Conservation (phyloP, 2,113 vertebrate genomes). For the Emydocephalus ijimae region DNA sequence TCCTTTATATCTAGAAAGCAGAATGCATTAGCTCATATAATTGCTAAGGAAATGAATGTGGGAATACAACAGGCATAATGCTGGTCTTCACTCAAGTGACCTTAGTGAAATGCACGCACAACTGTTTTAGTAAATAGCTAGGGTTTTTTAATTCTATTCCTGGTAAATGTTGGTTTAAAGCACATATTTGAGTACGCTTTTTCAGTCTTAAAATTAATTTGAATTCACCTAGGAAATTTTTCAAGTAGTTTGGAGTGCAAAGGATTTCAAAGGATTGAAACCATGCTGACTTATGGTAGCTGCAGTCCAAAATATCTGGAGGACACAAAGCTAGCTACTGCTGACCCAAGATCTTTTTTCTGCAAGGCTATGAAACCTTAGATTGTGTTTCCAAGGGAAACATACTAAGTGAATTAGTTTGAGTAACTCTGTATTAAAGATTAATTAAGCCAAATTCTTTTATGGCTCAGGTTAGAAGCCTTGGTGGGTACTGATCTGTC, state of each 20-base stretch:
- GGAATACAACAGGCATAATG: too few relatives aligned
- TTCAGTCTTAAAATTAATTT: neutral
- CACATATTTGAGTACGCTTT: neutral
- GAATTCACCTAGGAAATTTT: neutral
- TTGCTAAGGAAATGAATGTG: neutral
- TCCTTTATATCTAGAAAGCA: neutral
- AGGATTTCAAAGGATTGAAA: neutral
- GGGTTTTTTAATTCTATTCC: neutral
- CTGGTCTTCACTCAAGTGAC: neutral
- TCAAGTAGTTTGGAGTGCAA: neutral
- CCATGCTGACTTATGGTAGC: neutral
- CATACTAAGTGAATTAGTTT: neutral
- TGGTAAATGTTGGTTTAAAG: neutral
- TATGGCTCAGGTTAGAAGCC: neutral
- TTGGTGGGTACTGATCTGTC: conserved; percentile 19
- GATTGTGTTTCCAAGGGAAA: neutral
- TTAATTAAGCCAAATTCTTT: conserved; percentile 39
- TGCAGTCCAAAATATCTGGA: neutral
- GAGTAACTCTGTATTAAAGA: conserved; percentile 2
- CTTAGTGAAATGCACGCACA: neutral
- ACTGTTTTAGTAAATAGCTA: neutral
- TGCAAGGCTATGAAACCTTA: neutral
- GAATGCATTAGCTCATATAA: neutral
- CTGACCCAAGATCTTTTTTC: neutral
- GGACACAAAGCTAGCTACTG: neutral